These are phyloP conservation scores for Epizoanthus ramosus DNA, from an alignment of 92 coral and sea anemone genomes.

Conservation along the genomic window DNA sequence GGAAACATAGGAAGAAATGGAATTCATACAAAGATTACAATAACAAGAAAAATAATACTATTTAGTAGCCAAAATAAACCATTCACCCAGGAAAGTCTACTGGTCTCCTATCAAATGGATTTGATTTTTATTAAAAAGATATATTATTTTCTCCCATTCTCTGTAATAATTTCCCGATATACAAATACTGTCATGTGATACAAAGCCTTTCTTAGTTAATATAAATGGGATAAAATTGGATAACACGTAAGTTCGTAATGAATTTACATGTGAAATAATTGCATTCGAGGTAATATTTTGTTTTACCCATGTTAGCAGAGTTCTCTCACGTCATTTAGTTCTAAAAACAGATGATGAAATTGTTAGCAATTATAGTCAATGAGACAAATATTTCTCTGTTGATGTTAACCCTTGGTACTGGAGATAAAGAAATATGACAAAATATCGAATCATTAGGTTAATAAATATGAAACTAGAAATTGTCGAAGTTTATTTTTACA, in stretches of 20 bases:
- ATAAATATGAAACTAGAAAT: slow-evolving; percentile 5
- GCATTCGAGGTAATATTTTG: background rate
- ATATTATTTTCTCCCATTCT: slow-evolving; percentile 43
- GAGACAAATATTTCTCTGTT: background rate
- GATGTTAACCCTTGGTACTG: too few species aligned
- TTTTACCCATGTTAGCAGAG: background rate
- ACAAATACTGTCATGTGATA: slow-evolving; percentile 41
- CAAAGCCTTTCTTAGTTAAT: slow-evolving; percentile 21
- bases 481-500: too few species aligned
- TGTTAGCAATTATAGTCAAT: background rate
- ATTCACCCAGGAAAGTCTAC: slow-evolving; percentile 41
- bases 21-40: slow-evolving; percentile 46
- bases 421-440: too few species aligned
- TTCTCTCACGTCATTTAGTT: background rate
- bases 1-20: slow-evolving; percentile 31
- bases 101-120: slow-evolving; percentile 42
- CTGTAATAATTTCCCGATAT: slow-evolving; percentile 44
- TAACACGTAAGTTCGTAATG: slow-evolving; percentile 12
- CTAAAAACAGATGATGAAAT: slow-evolving; percentile 9
- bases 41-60: slow-evolving; percentile 41
- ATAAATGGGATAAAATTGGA: slow-evolving; percentile 25
- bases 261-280: slow-evolving; percentile 34
- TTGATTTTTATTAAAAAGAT: slow-evolving; percentile 46
- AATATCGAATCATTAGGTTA: background rate
- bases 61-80: slow-evolving; percentile 44